Percentiles rank a stretch among this genome's conserved stretches.
These are phyloP conservation scores for Polyploca ridens DNA, from an alignment of 2,888 invertebrate species.

Conservation along the genomic window DNA sequence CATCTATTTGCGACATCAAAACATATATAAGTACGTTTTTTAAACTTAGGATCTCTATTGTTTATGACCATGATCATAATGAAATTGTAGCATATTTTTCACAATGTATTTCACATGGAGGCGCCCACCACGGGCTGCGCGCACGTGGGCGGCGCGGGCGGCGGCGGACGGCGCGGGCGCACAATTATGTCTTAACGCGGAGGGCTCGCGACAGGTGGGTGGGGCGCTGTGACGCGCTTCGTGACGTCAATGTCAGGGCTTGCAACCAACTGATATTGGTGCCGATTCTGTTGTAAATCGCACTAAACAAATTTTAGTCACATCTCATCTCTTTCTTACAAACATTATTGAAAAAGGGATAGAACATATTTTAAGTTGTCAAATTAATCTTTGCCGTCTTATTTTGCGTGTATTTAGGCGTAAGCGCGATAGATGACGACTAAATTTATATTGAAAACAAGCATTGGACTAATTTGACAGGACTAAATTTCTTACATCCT, in stretches of 20 bases:
- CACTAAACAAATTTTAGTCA: no score
- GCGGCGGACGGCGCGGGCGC: conserved; percentile 51
- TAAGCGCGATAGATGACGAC: no score
- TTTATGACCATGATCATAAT: background rate
- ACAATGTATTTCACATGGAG: conserved; percentile 25
- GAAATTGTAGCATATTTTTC: conserved; percentile 22
- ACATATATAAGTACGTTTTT: background rate
- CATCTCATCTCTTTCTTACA: no score
- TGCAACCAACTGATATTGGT: conserved; percentile 22
- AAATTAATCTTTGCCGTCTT: no score
- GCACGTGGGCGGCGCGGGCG: conserved; percentile 68
- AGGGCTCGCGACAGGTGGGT: conserved; percentile 79
- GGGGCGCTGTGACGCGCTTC: conserved; percentile 64
- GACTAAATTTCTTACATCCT: no score
- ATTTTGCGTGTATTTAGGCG: no score
- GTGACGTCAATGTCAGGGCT: conserved; percentile 63
- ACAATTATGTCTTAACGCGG: conserved; percentile 77
- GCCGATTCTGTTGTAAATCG: no score
- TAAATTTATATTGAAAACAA: no score
- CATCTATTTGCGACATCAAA: background rate
- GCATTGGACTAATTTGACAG: no score
- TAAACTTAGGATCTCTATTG: background rate
- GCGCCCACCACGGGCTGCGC: conserved; percentile 57
- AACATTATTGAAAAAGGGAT: no score
- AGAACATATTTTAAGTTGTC: no score